Evolutionary conservation across 2,797 vertebrate genomes (phyloP), one percentile per base, ranked within the genome.

Genomic region (Peromyscus aztecus): DNA sequence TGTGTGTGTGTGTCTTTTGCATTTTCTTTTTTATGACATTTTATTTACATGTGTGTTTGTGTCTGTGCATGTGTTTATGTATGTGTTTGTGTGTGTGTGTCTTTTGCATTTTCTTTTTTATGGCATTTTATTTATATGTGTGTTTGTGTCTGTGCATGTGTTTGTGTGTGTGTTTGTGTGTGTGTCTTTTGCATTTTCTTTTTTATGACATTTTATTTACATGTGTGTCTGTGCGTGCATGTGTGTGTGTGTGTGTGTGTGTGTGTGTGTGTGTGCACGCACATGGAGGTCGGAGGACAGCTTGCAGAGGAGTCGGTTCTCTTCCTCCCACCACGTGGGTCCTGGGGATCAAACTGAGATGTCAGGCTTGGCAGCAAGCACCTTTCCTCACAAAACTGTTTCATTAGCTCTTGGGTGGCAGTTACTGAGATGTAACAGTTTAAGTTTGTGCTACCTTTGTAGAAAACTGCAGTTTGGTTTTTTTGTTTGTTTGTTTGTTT

Each of bases 351-450:
- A 23, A 19, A 40, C 34, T 55, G 34, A 71, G 4, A 29, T 29
- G 2, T 40, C n/a, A 40, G 67, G n/a, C 24, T 73, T 73, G 14
- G 85, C 49, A 73, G n/a, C 67, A 57, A 29, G n/a, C n/a, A 3
- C 67, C 67, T 55, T 55, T 40, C 55, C 24, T 5, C 49, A 31
- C 49, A 57, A 49, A 57, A 57, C 11, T 8, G 43, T 73, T 19
- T 14, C 52, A 21, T 94, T 91, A 80, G 90, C 90, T 93, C 27
- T 78, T 84, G 12, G 94, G 61, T 57, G n/a, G 7, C 13, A 93
- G 10, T 93, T 89, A 91, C 12, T 90, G 84, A 75, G 55, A 91
- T 89, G 46, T 78, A 73, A 95, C 71, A 82, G 81, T 94, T 93
- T 76, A 55, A 40, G 78, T 24, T 94, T 76, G 63, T 94, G 29